phyloP scores from a whole-genome alignment of 2,888 invertebrate species.

The Rutpela maculata region DNA sequence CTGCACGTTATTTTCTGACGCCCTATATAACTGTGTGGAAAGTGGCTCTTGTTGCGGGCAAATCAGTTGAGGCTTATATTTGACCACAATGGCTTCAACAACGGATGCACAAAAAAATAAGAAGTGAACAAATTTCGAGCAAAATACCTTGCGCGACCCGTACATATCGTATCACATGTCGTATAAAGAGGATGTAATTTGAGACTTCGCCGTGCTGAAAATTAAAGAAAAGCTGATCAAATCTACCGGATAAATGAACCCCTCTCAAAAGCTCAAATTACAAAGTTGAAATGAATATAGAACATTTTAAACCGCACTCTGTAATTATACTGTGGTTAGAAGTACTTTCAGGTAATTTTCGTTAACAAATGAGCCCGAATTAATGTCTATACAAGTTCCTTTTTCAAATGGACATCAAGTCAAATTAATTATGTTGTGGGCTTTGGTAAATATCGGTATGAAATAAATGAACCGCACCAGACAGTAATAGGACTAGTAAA shows the following conservation, averaged over 20 bases:
- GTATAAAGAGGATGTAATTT: slow-evolving; percentile 62
- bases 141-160: slow-evolving; percentile 47
- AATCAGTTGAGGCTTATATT: slow-evolving; percentile 17
- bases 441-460: not conserved
- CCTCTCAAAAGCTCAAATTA: slow-evolving; percentile 64
- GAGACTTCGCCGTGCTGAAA: slow-evolving; percentile 66
- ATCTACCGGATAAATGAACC: slow-evolving; percentile 71
- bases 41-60: too few relatives aligned
- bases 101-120: slow-evolving; percentile 45
- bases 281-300: slow-evolving; percentile 64
- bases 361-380: slow-evolving; percentile 54
- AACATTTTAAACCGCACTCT: slow-evolving; percentile 62
- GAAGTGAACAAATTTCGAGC: slow-evolving; percentile 42
- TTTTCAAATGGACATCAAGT: slow-evolving; percentile 11
- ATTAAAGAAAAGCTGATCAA: slow-evolving; percentile 73
- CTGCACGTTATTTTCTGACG: too few relatives aligned
- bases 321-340: slow-evolving; percentile 63
- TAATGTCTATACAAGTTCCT: slow-evolving; percentile 40
- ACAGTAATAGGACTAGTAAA: slow-evolving; percentile 1
- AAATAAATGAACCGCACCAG: not conserved
- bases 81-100: slow-evolving; percentile 47
- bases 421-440: slow-evolving; percentile 8
- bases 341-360: slow-evolving; percentile 60
- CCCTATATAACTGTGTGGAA: too few relatives aligned
- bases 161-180: slow-evolving; percentile 62